phyloP scores from a whole-genome alignment of 37 sponge, comb jelly and placozoan species.

The Cladorhizidae sp. region DNA sequence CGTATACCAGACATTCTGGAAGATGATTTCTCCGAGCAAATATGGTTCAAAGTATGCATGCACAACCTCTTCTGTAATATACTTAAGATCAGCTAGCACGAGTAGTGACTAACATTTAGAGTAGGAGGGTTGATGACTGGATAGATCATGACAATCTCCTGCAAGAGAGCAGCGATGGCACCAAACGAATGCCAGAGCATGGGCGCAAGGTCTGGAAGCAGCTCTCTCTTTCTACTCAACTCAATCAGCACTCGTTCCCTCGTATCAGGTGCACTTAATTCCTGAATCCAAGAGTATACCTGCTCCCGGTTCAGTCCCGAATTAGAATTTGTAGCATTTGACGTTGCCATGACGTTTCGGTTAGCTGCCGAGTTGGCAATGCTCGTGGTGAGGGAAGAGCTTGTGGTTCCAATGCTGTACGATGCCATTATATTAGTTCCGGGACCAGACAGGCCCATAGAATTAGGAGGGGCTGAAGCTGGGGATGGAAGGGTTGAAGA shows the following conservation, averaged over 20 bases:
- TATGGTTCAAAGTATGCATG: no score
- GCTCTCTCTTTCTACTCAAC: constrained; percentile 93
- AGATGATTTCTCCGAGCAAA: no score
- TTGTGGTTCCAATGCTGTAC: neutral
- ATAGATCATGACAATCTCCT: constrained; percentile 95
- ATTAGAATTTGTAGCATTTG: neutral
- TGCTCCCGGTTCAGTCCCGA: constrained; percentile 1
- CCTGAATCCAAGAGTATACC: constrained; percentile 84
- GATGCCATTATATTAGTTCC: neutral
- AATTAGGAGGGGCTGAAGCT: neutral
- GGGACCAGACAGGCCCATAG: constrained; percentile 1
- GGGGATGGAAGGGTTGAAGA: neutral
- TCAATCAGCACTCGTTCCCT: constrained; percentile 88
- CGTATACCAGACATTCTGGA: no score
- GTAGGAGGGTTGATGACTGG: constrained; percentile 95
- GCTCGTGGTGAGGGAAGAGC: neutral
- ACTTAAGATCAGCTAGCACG: no score
- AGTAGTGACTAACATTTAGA: constrained; percentile 83
- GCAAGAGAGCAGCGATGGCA: constrained; percentile 93
- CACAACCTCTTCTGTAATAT: no score
- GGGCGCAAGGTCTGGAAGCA: constrained; percentile 91
- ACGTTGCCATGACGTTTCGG: constrained; percentile 1
- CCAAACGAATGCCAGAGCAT: constrained; percentile 98
- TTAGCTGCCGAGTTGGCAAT: neutral
- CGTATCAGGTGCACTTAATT: constrained; percentile 71